Base-by-base conservation (phyloP, 2,797 vertebrate genomes). In the Fistularia commersonii region DNA sequence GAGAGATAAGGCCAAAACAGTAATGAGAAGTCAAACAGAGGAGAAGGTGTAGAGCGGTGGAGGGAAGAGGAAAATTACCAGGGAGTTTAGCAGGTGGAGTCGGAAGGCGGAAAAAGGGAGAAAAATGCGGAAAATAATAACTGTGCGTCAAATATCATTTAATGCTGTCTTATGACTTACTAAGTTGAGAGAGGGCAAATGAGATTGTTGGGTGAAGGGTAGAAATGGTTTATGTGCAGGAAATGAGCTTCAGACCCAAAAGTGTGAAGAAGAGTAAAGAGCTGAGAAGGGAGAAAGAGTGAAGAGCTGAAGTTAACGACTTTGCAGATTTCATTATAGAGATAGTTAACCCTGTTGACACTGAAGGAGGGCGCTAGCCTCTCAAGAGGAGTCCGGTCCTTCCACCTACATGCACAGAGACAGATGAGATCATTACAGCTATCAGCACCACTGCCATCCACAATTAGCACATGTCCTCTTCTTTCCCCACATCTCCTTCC, bases 261-360 rank as follows among this genome's bases (percentile, higher is more conserved):
- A 88, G 79, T 84, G 76, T 7, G 51, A 82, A 60, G 69, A 82
- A 81, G 79, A 86, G 70, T 82, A 88, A 89, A 87, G 87, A 90
- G 86, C 84, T 87, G 87, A 87, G 84, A 77, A 76, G 78, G 82
- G 79, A 86, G 80, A 85, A 88, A 84, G 83, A 86, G 84, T 80
- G 85, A 87, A 83, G 85, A 88, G 83, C 75, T 52, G 74, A 84
- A 85, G 87, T 87, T 88, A 87, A 89, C 85, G 88, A 89, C 86
- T 90, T 88, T 89, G 84, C 87, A 88, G 90, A 88, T 90, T 90
- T 90, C 88, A 90, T 90, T 90, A 90, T 89, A 89, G 88, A 90
- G 88, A 90, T 89, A 90, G 89, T 91, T 91, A 91, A 90, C 90
- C 90, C 88, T 85, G 83, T 87, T 90, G 89, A 90, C 88, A 90